A percentile compares a stretch with the other conserved stretches of the same genome.
Conservation (phyloP, 2,797 vertebrate genomes). For the Alosa sapidissima region DNA sequence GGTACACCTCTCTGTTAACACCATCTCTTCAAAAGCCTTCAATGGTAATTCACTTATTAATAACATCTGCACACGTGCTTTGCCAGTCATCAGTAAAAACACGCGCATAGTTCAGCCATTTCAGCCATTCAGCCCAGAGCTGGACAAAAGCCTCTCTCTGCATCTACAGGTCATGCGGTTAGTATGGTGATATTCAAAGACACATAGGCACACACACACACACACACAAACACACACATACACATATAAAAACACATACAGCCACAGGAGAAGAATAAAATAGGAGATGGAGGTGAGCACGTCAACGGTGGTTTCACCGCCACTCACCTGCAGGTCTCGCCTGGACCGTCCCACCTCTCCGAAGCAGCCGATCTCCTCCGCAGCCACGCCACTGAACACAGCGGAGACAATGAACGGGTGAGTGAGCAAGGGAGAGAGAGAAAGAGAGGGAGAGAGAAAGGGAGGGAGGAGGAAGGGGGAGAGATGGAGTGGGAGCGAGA, state of each 20-base stretch:
- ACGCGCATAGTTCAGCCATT: neutral
- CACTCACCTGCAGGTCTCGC: conserved; percentile 7
- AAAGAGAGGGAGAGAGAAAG: neutral
- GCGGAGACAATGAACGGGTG: conserved; percentile 28
- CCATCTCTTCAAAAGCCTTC: neutral
- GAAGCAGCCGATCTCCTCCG: conserved; percentile 24
- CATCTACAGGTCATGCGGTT: conserved; percentile 23
- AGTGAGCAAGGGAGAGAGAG: conserved; percentile 33
- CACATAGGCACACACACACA: neutral
- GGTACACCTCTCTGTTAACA: conserved; percentile 29
- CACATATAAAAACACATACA: conserved; percentile 8
- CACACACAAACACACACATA: conserved; percentile 13
- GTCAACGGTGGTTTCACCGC: neutral
- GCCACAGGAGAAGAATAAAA: neutral
- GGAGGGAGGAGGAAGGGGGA: conserved; percentile 42
- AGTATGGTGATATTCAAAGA: neutral
- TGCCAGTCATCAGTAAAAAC: neutral
- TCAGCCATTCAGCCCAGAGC: neutral
- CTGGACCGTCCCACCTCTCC: conserved; percentile 7
- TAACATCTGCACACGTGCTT: neutral
- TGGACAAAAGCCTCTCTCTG: neutral
- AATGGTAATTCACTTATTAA: neutral
- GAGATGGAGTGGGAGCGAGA: neutral
- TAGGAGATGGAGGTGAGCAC: neutral
- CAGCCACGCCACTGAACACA: conserved; percentile 47